Conservation (phyloP, 2,113 vertebrate genomes). For the Falco punctatus region DNA sequence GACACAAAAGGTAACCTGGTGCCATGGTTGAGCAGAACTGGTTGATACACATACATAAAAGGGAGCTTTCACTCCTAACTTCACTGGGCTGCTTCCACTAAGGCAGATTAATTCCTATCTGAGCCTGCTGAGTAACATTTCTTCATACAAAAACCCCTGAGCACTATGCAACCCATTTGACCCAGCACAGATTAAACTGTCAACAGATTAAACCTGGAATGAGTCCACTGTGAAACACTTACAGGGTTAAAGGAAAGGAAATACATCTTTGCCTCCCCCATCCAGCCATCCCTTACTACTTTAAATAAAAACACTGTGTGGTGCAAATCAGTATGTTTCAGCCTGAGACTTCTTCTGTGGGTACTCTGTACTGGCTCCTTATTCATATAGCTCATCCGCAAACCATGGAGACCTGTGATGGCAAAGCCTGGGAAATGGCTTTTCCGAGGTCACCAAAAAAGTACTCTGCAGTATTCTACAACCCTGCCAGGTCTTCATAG, state of each 20-base stretch:
- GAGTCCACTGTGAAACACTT: neutral
- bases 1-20: neutral
- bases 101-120: neutral
- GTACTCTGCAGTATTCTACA: neutral
- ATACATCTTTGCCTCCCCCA: neutral
- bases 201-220: neutral
- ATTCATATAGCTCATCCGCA: neutral
- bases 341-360: neutral
- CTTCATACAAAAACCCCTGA: neutral
- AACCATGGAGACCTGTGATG: neutral
- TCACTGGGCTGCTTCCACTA: neutral
- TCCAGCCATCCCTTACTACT: neutral
- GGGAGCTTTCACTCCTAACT: neutral
- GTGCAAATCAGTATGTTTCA: neutral
- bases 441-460: neutral
- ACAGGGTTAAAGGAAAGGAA: neutral
- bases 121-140: neutral
- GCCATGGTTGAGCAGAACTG: neutral
- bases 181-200: neutral
- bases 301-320: neutral
- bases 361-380: neutral
- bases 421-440: neutral
- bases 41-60: neutral
- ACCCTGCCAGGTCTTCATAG: neutral
- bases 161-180: neutral